Percentiles rank a stretch among this genome's conserved stretches.
Evolutionary conservation across 2,888 invertebrate genomes (phyloP).

Genomic region (Cylindroiulus punctatus): DNA sequence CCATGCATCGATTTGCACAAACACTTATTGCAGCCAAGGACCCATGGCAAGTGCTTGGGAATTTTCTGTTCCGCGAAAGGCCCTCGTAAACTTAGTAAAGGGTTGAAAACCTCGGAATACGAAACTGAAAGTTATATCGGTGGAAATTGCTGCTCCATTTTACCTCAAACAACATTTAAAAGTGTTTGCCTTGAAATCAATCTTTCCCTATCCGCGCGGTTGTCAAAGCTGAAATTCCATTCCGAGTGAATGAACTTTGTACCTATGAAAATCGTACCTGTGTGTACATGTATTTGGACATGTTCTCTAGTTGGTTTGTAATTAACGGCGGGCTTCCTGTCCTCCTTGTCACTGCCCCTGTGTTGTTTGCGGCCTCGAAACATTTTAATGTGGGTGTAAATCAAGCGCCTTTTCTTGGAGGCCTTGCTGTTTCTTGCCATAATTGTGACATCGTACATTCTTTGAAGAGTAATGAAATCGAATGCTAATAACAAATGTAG

Average conservation of each 20-base stretch:
- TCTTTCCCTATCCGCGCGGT: not conserved
- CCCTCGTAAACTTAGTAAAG: not conserved
- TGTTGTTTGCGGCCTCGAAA: not conserved
- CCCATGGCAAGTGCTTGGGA: too few species aligned
- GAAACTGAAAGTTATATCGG: not conserved
- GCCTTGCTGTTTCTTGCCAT: not conserved
- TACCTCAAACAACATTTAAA: not conserved
- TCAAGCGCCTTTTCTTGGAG: not conserved
- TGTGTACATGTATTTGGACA: not conserved
- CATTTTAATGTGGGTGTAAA: constrained; percentile 18
- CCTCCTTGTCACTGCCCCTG: constrained; percentile 18
- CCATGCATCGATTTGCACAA: too few species aligned
- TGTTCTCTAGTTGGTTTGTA: not conserved
- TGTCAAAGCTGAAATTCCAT: not conserved
- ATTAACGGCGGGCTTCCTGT: constrained; percentile 2
- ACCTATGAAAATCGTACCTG: not conserved
- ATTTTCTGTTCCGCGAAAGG: not conserved
- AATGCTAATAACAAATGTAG: not conserved
- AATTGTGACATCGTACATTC: not conserved
- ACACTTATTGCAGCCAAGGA: too few species aligned
- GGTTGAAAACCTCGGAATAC: not conserved
- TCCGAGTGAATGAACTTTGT: not conserved
- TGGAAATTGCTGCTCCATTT: not conserved
- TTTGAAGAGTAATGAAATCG: not conserved
- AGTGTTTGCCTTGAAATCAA: not conserved